phyloP scores from a whole-genome alignment of 2,113 vertebrate species.

The Lepus americanus region DNA sequence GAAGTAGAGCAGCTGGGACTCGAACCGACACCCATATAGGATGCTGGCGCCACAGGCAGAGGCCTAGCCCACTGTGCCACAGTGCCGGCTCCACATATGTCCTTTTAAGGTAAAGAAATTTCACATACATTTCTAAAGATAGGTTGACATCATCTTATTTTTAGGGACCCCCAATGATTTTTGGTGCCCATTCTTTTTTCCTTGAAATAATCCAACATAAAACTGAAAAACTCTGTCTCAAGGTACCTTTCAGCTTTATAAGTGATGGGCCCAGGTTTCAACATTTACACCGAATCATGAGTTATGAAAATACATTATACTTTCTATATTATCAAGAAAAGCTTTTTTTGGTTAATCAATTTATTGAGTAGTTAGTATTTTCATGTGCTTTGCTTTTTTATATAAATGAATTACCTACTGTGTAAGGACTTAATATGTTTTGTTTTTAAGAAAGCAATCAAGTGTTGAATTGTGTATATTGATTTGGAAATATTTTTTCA shows the following conservation, averaged over 20 bases:
- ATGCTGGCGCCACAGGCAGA: too few relatives aligned
- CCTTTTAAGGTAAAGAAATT: not conserved
- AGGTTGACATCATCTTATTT: not conserved
- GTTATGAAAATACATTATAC: not conserved
- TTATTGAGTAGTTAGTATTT: not conserved
- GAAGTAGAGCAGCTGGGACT: too few relatives aligned
- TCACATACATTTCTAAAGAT: not conserved
- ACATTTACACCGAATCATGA: not conserved
- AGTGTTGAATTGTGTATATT: not conserved
- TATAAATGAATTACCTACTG: not conserved
- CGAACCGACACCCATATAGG: too few relatives aligned
- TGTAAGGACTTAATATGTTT: not conserved
- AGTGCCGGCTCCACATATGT: too few relatives aligned
- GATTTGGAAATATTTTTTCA: not conserved
- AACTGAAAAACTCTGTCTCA: not conserved
- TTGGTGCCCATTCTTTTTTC: not conserved
- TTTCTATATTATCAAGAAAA: slow-evolving; percentile 8
- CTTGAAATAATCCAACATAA: not conserved
- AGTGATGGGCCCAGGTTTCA: not conserved
- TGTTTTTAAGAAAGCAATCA: not conserved
- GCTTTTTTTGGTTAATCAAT: not conserved
- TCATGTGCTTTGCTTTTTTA: not conserved
- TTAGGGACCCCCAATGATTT: not conserved
- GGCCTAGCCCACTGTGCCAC: too few relatives aligned
- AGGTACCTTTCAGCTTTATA: not conserved